Conservation (phyloP, 2,888 invertebrate species). For the Catocala fraxini region DNA sequence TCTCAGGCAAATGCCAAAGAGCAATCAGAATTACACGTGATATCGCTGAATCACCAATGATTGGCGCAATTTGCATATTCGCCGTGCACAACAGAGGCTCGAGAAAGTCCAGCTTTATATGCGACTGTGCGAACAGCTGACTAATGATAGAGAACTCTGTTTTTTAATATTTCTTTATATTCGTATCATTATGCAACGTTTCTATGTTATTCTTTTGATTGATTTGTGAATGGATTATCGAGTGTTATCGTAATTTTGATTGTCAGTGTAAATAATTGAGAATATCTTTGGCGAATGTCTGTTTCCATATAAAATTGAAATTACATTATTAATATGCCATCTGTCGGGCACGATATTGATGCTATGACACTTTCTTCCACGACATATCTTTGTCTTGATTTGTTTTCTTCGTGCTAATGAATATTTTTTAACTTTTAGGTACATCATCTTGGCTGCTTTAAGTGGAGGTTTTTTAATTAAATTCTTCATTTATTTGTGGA, state of each 20-base stretch:
- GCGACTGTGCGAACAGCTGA: slow-evolving; percentile 44
- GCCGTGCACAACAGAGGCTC: slow-evolving; percentile 22
- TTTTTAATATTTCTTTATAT: slow-evolving; percentile 17
- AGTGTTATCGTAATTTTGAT: slow-evolving; percentile 2
- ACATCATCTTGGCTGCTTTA: too few relatives aligned
- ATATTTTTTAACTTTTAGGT: too few relatives aligned
- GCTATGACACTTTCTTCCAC: too few relatives aligned
- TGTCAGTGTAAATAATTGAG: slow-evolving; percentile 2
- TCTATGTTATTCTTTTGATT: slow-evolving; percentile 19
- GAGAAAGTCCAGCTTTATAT: slow-evolving; percentile 44
- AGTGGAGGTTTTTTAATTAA: too few relatives aligned
- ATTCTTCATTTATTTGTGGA: too few relatives aligned
- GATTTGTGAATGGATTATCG: slow-evolving; percentile 4
- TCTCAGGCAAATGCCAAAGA: slow-evolving; percentile 40
- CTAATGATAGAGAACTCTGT: slow-evolving; percentile 38
- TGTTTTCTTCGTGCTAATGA: too few relatives aligned
- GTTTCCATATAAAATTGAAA: too few relatives aligned
- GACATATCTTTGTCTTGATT: too few relatives aligned
- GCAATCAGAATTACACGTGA: slow-evolving; percentile 19
- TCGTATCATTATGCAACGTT: slow-evolving; percentile 36
- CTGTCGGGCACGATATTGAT: too few relatives aligned
- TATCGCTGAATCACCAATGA: slow-evolving; percentile 46
- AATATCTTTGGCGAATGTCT: not conserved
- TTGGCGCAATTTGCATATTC: slow-evolving; percentile 50
- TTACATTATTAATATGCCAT: too few relatives aligned